These are phyloP conservation scores for Gymnoscopelus microlampas DNA, from an alignment of 2,797 vertebrate genomes.

Conservation along the genomic window DNA sequence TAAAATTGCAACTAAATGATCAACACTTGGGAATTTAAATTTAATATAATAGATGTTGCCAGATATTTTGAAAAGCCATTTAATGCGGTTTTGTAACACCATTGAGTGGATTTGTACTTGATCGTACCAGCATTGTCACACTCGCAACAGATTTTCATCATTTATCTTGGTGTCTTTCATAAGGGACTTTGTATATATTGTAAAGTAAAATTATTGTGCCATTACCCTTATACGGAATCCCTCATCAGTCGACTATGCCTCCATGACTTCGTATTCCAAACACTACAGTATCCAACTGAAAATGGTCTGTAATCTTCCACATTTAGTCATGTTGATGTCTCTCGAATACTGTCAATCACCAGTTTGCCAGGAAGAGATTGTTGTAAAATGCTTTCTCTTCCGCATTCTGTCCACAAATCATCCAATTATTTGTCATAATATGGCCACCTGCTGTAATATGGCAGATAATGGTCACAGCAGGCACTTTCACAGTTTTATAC, in stretches of 20 bases:
- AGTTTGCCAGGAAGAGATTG: slow-evolving; percentile 21
- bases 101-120: not conserved
- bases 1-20: slow-evolving; percentile 1
- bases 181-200: not conserved
- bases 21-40: not conserved
- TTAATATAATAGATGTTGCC: too few relatives aligned
- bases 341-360: slow-evolving; percentile 16
- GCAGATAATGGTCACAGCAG: slow-evolving; percentile 13
- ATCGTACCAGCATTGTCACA: not conserved
- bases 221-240: not conserved
- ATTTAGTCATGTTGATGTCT: slow-evolving; percentile 23
- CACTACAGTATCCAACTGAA: slow-evolving; percentile 5
- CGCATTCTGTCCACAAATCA: slow-evolving; percentile 30
- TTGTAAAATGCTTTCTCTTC: slow-evolving; percentile 15
- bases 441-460: too few relatives aligned
- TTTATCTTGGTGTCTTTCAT: not conserved
- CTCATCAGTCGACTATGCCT: not conserved
- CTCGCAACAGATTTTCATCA: not conserved
- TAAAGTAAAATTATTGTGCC: slow-evolving; percentile 13
- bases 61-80: not conserved
- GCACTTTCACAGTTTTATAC: slow-evolving; percentile 16
- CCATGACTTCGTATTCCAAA: not conserved
- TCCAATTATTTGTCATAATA: slow-evolving; percentile 12
- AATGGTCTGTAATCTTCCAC: not conserved
- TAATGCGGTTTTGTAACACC: slow-evolving; percentile 8